phyloP scores from a whole-genome alignment of 1,140 invertebrate genomes.

The Prorops nasuta region DNA sequence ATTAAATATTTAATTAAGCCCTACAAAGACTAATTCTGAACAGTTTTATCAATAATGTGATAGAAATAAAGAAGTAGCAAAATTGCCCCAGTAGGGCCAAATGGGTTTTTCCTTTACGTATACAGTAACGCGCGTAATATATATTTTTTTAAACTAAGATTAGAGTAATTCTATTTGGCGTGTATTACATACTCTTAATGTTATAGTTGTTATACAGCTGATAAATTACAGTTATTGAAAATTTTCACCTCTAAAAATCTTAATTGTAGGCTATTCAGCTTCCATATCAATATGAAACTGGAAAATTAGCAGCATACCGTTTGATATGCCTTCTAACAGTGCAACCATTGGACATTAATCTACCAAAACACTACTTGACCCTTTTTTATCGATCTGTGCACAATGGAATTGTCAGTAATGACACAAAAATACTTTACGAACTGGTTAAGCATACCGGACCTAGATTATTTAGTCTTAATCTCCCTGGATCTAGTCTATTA shows the following conservation, averaged over 20 bases:
- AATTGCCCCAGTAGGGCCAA: no score
- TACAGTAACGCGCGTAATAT: no score
- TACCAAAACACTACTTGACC: conserved; percentile 71
- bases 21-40: no score
- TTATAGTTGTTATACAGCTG: no score
- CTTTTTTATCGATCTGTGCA: conserved; percentile 89
- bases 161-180: no score
- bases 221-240: neutral
- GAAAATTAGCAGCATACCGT: conserved; percentile 69
- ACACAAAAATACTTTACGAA: conserved; percentile 60
- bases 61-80: no score
- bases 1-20: no score
- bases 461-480: conserved; percentile 80
- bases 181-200: no score
- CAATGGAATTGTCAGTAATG: conserved; percentile 63
- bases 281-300: conserved; percentile 62
- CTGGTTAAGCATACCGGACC: conserved; percentile 74
- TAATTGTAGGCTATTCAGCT: conserved; percentile 62
- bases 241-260: neutral
- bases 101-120: no score
- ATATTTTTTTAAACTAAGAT: no score
- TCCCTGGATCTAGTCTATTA: conserved; percentile 86
- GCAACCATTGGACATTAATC: conserved; percentile 56
- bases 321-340: conserved; percentile 70
- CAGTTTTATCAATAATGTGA: no score